Conservation (phyloP, 2,797 vertebrate genomes). For the Iguana delicatissima region DNA sequence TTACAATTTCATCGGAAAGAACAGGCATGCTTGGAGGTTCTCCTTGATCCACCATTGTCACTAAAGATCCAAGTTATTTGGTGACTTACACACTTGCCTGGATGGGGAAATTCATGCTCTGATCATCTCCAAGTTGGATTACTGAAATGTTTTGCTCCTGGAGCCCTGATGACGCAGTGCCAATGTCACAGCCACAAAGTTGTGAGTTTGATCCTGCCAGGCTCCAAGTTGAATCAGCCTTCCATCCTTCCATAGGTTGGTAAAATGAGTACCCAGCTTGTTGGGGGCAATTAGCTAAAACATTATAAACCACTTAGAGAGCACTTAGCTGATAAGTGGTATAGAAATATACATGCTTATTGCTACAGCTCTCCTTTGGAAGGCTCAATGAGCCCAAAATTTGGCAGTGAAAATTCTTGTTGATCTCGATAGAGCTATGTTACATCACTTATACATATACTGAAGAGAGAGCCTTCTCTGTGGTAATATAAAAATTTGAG, state of each 20-base stretch:
- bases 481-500: too few relatives aligned
- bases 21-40: neutral
- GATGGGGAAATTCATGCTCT: neutral
- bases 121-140: neutral
- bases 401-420: neutral
- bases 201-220: too few relatives aligned
- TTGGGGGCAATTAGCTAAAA: too few relatives aligned
- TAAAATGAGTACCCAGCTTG: too few relatives aligned
- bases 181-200: too few relatives aligned
- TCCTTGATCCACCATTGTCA: neutral
- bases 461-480: too few relatives aligned
- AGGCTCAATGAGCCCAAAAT: neutral
- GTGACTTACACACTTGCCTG: neutral
- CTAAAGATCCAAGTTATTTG: neutral
- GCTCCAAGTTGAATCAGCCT: too few relatives aligned
- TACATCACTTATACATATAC: neutral
- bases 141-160: neutral
- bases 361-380: neutral
- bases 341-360: too few relatives aligned
- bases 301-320: too few relatives aligned
- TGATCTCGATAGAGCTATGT: neutral
- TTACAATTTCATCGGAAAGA: neutral
- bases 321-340: too few relatives aligned
- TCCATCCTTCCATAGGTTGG: too few relatives aligned
- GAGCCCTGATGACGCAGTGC: too few relatives aligned